These are phyloP conservation scores for Ivindomyrus marchei DNA, from an alignment of 2,113 vertebrate genomes.

Conservation along the genomic window DNA sequence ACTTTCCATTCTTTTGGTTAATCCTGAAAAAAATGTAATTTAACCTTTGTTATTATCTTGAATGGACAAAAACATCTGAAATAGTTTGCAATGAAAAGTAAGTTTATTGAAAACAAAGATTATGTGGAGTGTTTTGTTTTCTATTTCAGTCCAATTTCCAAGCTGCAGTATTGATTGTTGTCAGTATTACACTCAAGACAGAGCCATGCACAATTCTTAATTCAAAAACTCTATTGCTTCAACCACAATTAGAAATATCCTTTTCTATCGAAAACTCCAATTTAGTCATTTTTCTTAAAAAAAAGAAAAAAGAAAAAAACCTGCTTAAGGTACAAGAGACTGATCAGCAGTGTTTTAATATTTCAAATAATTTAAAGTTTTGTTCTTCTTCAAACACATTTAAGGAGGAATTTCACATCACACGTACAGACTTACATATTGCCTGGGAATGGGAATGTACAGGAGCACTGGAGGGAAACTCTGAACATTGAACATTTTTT, in stretches of 20 bases:
- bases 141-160: constrained; percentile 91
- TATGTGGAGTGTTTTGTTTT: constrained; percentile 28
- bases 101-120: constrained; percentile 4
- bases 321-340: constrained; percentile 74
- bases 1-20: neutral
- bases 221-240: constrained; percentile 99
- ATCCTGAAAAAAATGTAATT: neutral
- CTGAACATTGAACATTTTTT: constrained; percentile 41
- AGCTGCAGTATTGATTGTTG: constrained; percentile 84
- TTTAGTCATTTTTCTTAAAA: constrained; percentile 23
- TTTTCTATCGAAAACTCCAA: constrained; percentile 58
- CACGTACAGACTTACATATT: constrained; percentile 74
- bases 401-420: constrained; percentile 89
- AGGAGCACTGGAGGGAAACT: constrained; percentile 41
- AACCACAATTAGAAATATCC: constrained; percentile 96
- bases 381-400: constrained; percentile 73
- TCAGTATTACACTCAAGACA: constrained; percentile 96
- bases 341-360: constrained; percentile 72
- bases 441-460: constrained; percentile 68
- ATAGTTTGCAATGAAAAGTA: constrained; percentile 2
- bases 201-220: constrained; percentile 98
- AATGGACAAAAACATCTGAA: neutral
- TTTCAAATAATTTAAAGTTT: constrained; percentile 79
- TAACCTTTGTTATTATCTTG: neutral
- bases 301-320: constrained; percentile 32